These are phyloP conservation scores for Synanthedon formicaeformis DNA, from an alignment of 2,888 invertebrate species.

Conservation along the genomic window DNA sequence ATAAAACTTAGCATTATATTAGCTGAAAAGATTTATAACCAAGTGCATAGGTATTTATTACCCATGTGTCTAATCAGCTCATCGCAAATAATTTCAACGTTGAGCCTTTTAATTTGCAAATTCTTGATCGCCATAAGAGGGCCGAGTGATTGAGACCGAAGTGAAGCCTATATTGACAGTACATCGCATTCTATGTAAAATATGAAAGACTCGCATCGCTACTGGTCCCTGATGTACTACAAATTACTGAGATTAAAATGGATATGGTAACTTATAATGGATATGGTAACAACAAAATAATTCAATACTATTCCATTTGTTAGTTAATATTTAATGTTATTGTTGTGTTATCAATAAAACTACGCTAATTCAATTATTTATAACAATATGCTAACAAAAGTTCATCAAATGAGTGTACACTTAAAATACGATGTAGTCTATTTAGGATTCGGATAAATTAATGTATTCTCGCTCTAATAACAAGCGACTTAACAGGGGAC, in stretches of 20 bases:
- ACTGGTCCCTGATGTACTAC: constrained; percentile 22
- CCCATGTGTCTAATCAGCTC: not conserved
- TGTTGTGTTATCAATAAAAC: no score
- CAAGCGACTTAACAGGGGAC: no score
- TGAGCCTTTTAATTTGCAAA: constrained; percentile 50
- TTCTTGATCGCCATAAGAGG: constrained; percentile 37
- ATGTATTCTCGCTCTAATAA: no score
- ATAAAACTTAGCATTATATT: not conserved
- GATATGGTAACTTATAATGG: constrained; percentile 44
- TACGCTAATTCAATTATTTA: no score
- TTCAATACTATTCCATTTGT: no score
- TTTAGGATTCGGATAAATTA: no score
- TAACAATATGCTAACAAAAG: no score
- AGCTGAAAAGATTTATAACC: not conserved
- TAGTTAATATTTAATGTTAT: no score
- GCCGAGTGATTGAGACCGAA: constrained; percentile 61
- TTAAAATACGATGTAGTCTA: no score
- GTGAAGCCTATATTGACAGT: constrained; percentile 46
- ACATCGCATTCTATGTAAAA: constrained; percentile 66
- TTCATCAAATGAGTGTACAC: no score
- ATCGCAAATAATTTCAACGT: not conserved
- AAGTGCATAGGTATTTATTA: not conserved
- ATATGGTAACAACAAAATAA: constrained; percentile 26
- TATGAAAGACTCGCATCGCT: constrained; percentile 49
- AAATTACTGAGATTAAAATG: constrained; percentile 22